These are phyloP conservation scores for Gnathonemus longibarbis DNA, from an alignment of 2,113 vertebrate genomes.

Conservation along the genomic window DNA sequence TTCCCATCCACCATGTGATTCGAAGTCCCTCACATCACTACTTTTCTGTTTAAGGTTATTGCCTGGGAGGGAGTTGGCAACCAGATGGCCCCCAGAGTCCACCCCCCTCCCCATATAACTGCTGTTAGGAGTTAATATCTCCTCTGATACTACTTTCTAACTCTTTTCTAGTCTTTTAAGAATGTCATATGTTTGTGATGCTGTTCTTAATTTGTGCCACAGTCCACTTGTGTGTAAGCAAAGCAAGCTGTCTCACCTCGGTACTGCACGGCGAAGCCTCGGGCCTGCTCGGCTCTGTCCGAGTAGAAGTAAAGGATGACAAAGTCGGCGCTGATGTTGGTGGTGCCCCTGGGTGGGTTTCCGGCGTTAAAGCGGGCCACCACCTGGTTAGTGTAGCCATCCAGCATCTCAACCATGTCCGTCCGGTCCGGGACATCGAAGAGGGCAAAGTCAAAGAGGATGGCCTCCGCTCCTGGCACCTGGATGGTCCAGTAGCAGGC, in stretches of 20 bases:
- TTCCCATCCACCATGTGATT: not conserved
- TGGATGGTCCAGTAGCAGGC: conserved; percentile 95
- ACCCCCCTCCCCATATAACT: not conserved
- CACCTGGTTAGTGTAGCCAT: conserved; percentile 80
- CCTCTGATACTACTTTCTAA: not conserved
- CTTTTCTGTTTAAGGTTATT: not conserved
- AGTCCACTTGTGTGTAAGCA: not conserved
- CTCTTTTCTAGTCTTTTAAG: not conserved
- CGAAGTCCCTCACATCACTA: not conserved
- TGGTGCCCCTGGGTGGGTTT: conserved; percentile 65
- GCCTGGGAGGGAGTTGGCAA: not conserved
- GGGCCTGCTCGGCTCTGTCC: conserved; percentile 83
- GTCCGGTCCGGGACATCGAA: conserved; percentile 87
- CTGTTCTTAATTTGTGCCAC: not conserved
- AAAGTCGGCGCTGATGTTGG: conserved; percentile 82
- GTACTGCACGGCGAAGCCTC: conserved; percentile 85
- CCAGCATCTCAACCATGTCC: conserved; percentile 91
- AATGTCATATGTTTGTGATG: not conserved
- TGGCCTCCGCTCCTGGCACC: conserved; percentile 71
- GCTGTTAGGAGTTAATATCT: not conserved
- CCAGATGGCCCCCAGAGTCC: not conserved
- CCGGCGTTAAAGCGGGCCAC: conserved; percentile 79
- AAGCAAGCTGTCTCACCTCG: conserved; percentile 57
- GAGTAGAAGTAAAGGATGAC: conserved; percentile 94
- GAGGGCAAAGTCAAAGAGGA: conserved; percentile 84